Conservation (phyloP, 2,888 invertebrate genomes). For the Chrysolina haemoptera region DNA sequence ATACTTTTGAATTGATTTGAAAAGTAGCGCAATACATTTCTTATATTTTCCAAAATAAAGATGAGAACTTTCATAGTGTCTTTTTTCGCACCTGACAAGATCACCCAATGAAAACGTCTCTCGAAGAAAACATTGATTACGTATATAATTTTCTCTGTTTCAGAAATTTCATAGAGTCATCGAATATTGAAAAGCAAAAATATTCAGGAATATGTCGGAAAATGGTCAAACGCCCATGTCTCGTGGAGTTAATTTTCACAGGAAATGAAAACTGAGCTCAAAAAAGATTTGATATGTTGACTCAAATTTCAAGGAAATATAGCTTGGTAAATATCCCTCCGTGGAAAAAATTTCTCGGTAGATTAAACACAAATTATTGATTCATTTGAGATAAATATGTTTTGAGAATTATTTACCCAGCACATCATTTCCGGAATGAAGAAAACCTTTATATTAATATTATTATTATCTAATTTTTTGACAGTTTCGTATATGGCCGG, state of each 20-base stretch:
- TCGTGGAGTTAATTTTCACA: not conserved
- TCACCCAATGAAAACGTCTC: not conserved
- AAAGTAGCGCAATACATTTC: too few species aligned
- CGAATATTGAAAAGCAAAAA: constrained; percentile 25
- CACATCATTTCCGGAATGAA: constrained; percentile 28
- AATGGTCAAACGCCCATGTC: not conserved
- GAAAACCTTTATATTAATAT: constrained; percentile 31
- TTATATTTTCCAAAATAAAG: too few species aligned
- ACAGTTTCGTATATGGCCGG: constrained; percentile 59
- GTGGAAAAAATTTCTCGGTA: not conserved
- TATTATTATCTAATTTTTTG: constrained; percentile 43
- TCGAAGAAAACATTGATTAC: not conserved
- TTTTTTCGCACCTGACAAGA: not conserved
- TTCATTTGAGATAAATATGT: not conserved
- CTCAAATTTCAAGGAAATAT: constrained; percentile 24
- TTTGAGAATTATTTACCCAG: constrained; percentile 9
- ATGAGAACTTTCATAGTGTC: not conserved
- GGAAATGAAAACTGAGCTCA: constrained; percentile 37
- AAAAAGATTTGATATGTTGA: constrained; percentile 48
- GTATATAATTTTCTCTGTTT: not conserved
- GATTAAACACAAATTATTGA: too few species aligned
- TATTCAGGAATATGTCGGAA: constrained; percentile 20
- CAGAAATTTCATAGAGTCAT: not conserved
- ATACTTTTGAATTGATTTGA: too few species aligned
- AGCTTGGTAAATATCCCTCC: not conserved